These are phyloP conservation scores for Isichthys henryi DNA, from an alignment of 2,113 vertebrate species.

Conservation along the genomic window DNA sequence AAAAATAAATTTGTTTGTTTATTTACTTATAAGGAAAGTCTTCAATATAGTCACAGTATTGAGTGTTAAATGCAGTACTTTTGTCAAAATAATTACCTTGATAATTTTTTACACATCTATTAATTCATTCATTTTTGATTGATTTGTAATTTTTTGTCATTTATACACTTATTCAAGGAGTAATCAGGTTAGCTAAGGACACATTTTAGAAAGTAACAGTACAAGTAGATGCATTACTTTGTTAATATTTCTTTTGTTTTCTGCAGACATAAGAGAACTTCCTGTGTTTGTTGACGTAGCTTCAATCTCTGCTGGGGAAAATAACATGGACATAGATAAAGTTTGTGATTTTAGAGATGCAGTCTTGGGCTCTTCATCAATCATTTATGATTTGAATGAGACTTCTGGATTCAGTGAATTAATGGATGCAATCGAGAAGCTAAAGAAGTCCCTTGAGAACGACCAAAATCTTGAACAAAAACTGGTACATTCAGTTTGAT, in stretches of 20 bases:
- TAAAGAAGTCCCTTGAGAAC: constrained; percentile 62
- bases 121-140: neutral
- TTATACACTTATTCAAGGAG: neutral
- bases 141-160: neutral
- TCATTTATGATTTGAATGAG: constrained; percentile 57
- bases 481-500: constrained; percentile 49
- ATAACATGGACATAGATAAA: constrained; percentile 67
- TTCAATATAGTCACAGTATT: neutral
- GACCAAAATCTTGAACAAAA: constrained; percentile 60
- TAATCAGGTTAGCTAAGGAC: neutral
- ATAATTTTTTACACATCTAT: neutral
- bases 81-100: neutral
- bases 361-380: constrained; percentile 60
- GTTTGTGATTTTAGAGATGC: constrained; percentile 71
- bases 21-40: neutral
- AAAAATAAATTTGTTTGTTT: neutral
- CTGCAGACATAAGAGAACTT: constrained; percentile 61
- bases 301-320: constrained; percentile 75
- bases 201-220: neutral
- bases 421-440: constrained; percentile 47
- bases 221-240: too few relatives aligned
- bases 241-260: neutral
- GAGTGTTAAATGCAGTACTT: neutral
- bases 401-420: constrained; percentile 45
- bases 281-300: constrained; percentile 76